phyloP scores from a whole-genome alignment of 2,888 invertebrate genomes.

The Drosophila seclusa region DNA sequence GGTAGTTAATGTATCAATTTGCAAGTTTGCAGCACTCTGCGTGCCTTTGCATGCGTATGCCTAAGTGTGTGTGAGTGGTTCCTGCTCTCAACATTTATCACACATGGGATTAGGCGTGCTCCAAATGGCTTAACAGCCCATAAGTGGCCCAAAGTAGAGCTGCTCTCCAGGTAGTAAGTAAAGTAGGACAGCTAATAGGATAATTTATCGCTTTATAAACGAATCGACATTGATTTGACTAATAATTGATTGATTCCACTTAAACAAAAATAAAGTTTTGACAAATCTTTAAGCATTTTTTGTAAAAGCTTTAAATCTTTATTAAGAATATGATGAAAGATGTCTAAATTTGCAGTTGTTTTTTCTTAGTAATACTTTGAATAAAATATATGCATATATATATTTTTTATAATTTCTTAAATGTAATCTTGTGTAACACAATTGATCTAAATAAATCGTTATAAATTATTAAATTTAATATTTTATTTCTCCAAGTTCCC shows the following conservation, averaged over 20 bases:
- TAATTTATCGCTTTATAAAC: background rate
- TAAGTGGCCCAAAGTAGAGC: conserved; percentile 19
- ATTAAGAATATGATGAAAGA: background rate
- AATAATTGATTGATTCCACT: background rate
- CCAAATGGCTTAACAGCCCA: conserved; percentile 39
- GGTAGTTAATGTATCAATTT: conserved; percentile 79
- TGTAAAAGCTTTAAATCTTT: background rate
- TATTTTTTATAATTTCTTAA: background rate
- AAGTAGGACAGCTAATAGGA: background rate
- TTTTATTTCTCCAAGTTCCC: too few relatives aligned
- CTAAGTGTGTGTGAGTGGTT: conserved; percentile 30
- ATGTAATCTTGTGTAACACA: background rate
- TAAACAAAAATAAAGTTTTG: background rate
- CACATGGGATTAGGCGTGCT: conserved; percentile 35
- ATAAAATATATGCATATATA: too few relatives aligned
- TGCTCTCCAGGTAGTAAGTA: conserved; percentile 4
- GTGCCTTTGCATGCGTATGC: background rate
- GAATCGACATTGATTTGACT: background rate
- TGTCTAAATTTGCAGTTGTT: accelerated
- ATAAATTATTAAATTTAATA: background rate
- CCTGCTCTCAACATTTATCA: conserved; percentile 44
- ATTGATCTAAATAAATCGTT: background rate
- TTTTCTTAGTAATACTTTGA: background rate
- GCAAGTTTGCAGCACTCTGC: background rate
- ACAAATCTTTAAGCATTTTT: background rate